Evolutionary conservation across 2,113 vertebrate species (phyloP).

Genomic region (Petrocephalus microphthalmus): DNA sequence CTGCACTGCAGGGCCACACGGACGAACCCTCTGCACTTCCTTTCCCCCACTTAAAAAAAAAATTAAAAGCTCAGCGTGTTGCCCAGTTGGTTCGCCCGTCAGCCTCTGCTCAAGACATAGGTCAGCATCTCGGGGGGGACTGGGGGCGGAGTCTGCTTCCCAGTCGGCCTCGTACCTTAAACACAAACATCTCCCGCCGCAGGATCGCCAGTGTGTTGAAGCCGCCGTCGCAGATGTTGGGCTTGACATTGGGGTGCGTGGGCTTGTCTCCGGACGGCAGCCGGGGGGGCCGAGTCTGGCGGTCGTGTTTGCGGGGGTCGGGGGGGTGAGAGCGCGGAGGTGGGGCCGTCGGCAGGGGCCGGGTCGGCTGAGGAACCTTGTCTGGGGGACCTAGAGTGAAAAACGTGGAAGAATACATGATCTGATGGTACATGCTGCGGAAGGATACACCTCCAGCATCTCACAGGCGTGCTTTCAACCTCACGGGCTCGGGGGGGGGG

Average conservation of each 20-base stretch:
- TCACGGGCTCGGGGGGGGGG: not conserved
- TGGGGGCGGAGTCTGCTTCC: not conserved
- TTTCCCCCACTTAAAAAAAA: not conserved
- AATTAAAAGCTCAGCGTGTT: not conserved
- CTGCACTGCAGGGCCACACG: not conserved
- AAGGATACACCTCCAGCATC: not conserved
- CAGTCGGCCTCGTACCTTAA: constrained; percentile 75
- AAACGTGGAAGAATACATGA: constrained; percentile 1
- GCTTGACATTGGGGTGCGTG: constrained; percentile 84
- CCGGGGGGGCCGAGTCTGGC: constrained; percentile 80
- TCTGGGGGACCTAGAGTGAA: constrained; percentile 85
- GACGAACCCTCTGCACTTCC: not conserved
- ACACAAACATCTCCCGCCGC: constrained; percentile 94
- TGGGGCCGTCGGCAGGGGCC: constrained; percentile 84
- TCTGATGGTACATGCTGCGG: too few relatives aligned
- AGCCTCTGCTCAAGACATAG: not conserved
- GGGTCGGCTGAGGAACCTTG: constrained; percentile 85
- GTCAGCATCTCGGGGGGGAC: not conserved
- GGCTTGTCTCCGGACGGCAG: constrained; percentile 84
- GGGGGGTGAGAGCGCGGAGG: constrained; percentile 84
- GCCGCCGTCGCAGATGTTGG: constrained; percentile 96
- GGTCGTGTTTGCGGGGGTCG: constrained; percentile 85
- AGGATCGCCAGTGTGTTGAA: constrained; percentile 97
- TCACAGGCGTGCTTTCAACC: not conserved
- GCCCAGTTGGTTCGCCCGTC: not conserved